A percentile compares a stretch with the other conserved stretches of the same genome.
These are phyloP conservation scores for Eupristina koningsbergeri DNA, from an alignment of 1,140 invertebrate genomes.

Conservation along the genomic window DNA sequence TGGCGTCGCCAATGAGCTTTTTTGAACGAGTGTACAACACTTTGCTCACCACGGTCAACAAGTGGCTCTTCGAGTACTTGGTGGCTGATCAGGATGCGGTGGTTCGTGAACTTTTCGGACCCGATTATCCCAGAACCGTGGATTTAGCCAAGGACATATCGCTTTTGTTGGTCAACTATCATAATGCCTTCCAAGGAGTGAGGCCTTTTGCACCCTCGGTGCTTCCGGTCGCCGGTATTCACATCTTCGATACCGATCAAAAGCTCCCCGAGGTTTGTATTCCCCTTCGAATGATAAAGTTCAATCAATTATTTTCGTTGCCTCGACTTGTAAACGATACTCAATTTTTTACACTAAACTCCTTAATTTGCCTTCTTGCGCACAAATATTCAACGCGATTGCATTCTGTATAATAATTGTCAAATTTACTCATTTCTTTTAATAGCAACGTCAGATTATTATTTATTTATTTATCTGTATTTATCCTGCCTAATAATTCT, in stretches of 20 bases:
- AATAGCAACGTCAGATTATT: too few species aligned
- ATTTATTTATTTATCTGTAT: not conserved
- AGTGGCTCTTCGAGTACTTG: slow-evolving; percentile 51
- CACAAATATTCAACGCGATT: too few species aligned
- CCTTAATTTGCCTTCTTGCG: too few species aligned
- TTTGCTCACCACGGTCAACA: not conserved
- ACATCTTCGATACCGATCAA: slow-evolving; percentile 61
- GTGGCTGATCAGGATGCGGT: slow-evolving; percentile 47
- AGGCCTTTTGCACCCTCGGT: slow-evolving; percentile 69
- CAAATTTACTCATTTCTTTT: too few species aligned
- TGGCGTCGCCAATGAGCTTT: slow-evolving; percentile 77
- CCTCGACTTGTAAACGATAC: too few species aligned
- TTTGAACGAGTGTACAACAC: slow-evolving; percentile 73
- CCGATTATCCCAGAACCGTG: slow-evolving; percentile 60
- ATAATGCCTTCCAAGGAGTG: slow-evolving; percentile 72
- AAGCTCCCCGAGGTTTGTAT: slow-evolving; percentile 55
- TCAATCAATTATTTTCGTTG: not conserved
- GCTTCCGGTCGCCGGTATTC: slow-evolving; percentile 76
- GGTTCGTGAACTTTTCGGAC: slow-evolving; percentile 66
- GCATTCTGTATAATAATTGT: too few species aligned
- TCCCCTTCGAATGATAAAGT: not conserved
- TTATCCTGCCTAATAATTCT: not conserved
- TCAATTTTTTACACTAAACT: too few species aligned
- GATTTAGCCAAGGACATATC: slow-evolving; percentile 71
- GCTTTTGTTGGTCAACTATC: slow-evolving; percentile 74